Evolutionary conservation across 2,888 invertebrate genomes (phyloP).

Genomic region (Molorchus minor): DNA sequence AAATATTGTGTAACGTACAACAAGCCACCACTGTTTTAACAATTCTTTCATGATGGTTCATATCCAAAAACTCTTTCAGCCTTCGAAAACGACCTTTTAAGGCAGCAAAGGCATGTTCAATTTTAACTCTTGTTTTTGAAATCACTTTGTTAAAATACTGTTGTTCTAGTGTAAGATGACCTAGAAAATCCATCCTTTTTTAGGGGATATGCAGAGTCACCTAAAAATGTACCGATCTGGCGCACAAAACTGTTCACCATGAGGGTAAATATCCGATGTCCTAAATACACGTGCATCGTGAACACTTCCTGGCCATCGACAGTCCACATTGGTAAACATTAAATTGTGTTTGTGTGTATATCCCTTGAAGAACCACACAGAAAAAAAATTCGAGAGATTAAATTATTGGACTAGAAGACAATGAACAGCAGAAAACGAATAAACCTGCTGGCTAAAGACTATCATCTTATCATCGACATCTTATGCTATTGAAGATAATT

Average conservation of each 20-base stretch:
- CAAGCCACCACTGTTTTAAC: not conserved
- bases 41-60: conserved; percentile 1
- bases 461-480: too few species aligned
- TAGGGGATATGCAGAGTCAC: conserved; percentile 13
- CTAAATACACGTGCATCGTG: conserved; percentile 13
- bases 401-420: too few species aligned
- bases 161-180: too few species aligned
- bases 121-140: conserved; percentile 15
- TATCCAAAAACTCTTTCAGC: conserved; percentile 6
- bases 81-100: conserved; percentile 14
- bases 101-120: conserved; percentile 13
- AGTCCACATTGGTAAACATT: conserved; percentile 8
- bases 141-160: conserved; percentile 1
- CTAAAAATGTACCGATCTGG: not conserved
- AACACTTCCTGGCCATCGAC: conserved; percentile 10
- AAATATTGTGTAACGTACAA: not conserved
- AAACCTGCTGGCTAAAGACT: too few species aligned
- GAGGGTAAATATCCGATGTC: conserved; percentile 3
- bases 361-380: too few species aligned
- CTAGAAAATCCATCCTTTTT: too few species aligned
- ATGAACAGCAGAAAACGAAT: too few species aligned
- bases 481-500: too few species aligned
- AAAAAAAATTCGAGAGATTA: too few species aligned
- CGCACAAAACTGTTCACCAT: not conserved
- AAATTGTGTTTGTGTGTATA: too few species aligned